Base-by-base conservation (phyloP, 2,888 invertebrate species). In the Miltochrista miniata region DNA sequence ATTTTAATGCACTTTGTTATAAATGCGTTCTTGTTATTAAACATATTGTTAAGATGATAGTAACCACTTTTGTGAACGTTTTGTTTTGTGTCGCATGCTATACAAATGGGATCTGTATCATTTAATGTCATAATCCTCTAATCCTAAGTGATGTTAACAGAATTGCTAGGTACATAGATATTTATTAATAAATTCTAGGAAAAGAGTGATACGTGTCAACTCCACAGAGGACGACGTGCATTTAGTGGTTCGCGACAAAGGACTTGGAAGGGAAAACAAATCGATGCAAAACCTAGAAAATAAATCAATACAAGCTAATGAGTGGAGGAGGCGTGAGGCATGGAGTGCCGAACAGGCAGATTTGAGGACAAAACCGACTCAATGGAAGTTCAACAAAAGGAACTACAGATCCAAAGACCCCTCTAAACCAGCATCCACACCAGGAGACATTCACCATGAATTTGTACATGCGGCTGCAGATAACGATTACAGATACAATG, bases 301-400 rank as follows among this genome's bases (percentile, higher is more conserved):
- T 92, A 95, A 95, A 88, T 94, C 95, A 72, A 93, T 95, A 81
- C 95, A 95, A 93, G 94, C 94, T 70, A 94, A 94, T 59, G 95
- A 95, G 79, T 95, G 95, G 95, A 94, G 95, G 74, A 92, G 95
- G 78, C 93, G 95, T 76, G 96, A 97, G 92, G 97, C 97, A 30
- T 97, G 97, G 97, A 96, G 96, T 73, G 96, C 96, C 36, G 96
- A 96, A 81, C 94, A 93, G 74, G 86, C 92, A 75, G 94, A 94
- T 87, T 90, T 93, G 78, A 92, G 94, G 83, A 94, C 94, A 68
- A 94, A 93, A 77, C 93, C 94, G 64, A 94, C 93, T 48, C 94
- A 94, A 70, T 95, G 95, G 95, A 94, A 95, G 73, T 95, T 95
- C 79, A 95, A 95, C 82, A 93, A 94, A 64, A 92, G 94, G 67